phyloP scores from a whole-genome alignment of 2,113 vertebrate species.

The Sphyrna mokarran region DNA sequence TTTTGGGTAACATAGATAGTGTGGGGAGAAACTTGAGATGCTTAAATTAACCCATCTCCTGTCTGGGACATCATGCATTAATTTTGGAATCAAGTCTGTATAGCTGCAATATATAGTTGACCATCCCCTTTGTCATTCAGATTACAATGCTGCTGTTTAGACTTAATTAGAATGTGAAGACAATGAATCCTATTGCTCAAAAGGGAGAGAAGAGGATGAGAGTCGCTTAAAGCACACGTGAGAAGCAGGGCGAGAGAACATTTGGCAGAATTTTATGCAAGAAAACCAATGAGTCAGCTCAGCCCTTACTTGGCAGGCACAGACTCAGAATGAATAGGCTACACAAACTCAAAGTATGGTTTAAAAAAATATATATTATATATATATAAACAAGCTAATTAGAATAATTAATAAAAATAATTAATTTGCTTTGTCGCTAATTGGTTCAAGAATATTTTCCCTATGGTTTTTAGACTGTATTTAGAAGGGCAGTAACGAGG shows the following conservation, averaged over 20 bases:
- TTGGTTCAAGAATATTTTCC: background rate
- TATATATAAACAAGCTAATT: background rate
- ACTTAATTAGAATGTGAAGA: background rate
- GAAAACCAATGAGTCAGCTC: background rate
- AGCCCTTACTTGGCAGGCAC: background rate
- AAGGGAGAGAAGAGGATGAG: background rate
- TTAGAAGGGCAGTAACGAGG: background rate
- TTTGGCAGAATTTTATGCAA: background rate
- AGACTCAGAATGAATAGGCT: background rate
- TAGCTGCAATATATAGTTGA: background rate
- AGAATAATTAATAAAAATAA: too few species aligned
- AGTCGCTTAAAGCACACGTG: background rate
- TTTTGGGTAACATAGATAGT: too few species aligned
- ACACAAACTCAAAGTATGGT: background rate
- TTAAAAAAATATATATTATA: too few species aligned
- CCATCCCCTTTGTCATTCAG: background rate
- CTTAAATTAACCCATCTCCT: too few species aligned
- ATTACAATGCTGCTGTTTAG: background rate
- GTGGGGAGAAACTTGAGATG: too few species aligned
- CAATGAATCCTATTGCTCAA: constrained; percentile 35
- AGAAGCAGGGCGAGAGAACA: background rate
- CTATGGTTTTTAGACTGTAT: background rate
- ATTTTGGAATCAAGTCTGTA: background rate
- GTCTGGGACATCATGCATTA: background rate
- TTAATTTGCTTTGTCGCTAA: background rate